Evolutionary conservation across 2,797 vertebrate species (phyloP).

Genomic region (Sternotherus odoratus): DNA sequence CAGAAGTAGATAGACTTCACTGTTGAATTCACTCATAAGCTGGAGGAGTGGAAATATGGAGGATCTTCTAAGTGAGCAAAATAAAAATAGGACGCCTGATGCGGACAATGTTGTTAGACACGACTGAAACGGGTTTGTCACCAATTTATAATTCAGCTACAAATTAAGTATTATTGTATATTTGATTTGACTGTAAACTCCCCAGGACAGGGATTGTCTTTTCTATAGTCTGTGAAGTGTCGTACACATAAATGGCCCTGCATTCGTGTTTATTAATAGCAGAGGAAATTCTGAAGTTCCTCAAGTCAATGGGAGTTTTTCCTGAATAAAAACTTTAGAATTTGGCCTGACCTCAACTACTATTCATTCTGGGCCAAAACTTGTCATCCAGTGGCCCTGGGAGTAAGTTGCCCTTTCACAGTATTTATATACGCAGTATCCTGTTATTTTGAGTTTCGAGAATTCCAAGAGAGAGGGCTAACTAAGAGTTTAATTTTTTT

Average conservation of each 20-base stretch:
- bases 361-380: not conserved
- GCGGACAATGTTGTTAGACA: not conserved
- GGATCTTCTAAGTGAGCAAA: rapidly evolving
- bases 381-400: not conserved
- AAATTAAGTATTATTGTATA: not conserved
- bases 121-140: not conserved
- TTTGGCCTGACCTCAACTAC: not conserved
- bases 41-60: not conserved
- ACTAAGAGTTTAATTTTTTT: not conserved
- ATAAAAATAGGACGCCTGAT: not conserved
- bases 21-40: not conserved
- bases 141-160: not conserved
- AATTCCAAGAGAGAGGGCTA: not conserved
- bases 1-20: not conserved
- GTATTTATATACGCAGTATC: not conserved
- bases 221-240: not conserved
- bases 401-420: not conserved
- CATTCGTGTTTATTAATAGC: constrained; percentile 16
- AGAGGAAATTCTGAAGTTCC: not conserved
- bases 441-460: not conserved
- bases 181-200: not conserved
- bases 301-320: constrained; percentile 15
- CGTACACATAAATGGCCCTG: not conserved
- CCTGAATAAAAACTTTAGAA: not conserved
- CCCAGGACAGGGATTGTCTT: not conserved